Evolutionary conservation across 2,888 invertebrate species (phyloP).

Genomic region (Clunio marinus): DNA sequence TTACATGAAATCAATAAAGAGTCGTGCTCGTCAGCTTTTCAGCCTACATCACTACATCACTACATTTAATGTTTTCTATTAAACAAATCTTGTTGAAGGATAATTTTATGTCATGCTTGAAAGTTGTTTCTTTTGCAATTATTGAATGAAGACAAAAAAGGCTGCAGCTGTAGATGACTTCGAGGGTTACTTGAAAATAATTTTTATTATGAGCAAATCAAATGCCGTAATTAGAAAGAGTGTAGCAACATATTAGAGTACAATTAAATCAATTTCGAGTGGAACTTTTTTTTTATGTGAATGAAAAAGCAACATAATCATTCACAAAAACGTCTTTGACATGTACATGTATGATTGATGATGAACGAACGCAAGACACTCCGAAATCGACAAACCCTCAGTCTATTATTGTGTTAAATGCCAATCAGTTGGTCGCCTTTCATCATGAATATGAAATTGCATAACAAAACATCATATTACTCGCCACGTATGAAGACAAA

Average conservation of each 20-base stretch:
- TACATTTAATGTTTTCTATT: conserved; percentile 5
- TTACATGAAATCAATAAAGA: too few relatives aligned
- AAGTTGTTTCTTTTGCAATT: background rate
- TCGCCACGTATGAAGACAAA: background rate
- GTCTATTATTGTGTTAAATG: background rate
- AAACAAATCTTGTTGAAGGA: background rate
- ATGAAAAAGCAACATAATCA: too few relatives aligned
- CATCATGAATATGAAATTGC: background rate
- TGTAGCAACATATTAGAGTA: background rate
- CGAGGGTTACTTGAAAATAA: background rate
- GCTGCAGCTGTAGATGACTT: background rate
- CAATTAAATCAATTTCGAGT: background rate
- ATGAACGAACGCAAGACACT: background rate
- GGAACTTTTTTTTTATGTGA: too few relatives aligned
- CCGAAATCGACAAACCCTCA: background rate
- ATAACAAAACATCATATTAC: conserved; percentile 4
- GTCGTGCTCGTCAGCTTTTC: conserved; percentile 1
- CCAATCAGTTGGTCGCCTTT: background rate
- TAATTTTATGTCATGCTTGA: background rate
- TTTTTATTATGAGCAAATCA: too few relatives aligned
- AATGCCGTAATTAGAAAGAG: background rate
- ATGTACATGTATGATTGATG: background rate
- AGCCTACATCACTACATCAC: background rate
- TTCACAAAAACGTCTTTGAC: background rate
- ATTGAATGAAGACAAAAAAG: too few relatives aligned